Evolutionary conservation across 2,888 invertebrate genomes (phyloP), one percentile per base, ranked within the genome.

Genomic region (Pyrgus malvae): DNA sequence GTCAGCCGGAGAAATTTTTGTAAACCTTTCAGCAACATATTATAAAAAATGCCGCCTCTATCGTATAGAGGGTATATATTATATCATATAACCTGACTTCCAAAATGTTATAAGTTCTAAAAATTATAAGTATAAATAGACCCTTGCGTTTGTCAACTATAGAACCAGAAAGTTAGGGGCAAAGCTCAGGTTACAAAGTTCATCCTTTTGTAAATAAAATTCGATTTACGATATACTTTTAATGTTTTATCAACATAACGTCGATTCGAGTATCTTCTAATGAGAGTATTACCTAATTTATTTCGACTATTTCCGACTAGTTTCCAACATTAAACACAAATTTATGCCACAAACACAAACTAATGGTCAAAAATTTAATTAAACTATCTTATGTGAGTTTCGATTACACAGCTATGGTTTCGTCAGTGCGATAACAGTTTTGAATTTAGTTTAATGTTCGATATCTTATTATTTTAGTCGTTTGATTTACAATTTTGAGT

Each of bases 321-420:
- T 31, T 21, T 29, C 40, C 11, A 40, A 44, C 31, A 44, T 44
- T 44, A 44, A 31, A 27, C 11, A 44, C 44, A 29, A 29, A 29
- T 44, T 44, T 44, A 44, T 44, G 44, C 17, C 12, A 40, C 29
- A 33, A 31, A 27, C 42, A 19, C 4, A 33, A 35, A 42, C 25
- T 37, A 48, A 54, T 44, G 46, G 44, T 7, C 2, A 21, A 12
- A 37, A 35, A 56, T 48, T 53, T 41, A 33, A 50, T 50, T 41
- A 50, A 33, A 50, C 23, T 8, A 23, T 49, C 25, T 45, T 25
- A 21, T 31, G 31, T 33, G 21, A n/a, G 19, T 49, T 4, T 49
- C 40, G 40, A 31, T 49, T 50, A 23, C 41, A 23, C 31, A 40
- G 49, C 31, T 23, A 33, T 11, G 31, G 41, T 33, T 33, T 40